Evolutionary conservation across 2,888 invertebrate genomes (phyloP), one percentile per base, ranked within the genome.

Genomic region (Macrosoma leucophasiata): DNA sequence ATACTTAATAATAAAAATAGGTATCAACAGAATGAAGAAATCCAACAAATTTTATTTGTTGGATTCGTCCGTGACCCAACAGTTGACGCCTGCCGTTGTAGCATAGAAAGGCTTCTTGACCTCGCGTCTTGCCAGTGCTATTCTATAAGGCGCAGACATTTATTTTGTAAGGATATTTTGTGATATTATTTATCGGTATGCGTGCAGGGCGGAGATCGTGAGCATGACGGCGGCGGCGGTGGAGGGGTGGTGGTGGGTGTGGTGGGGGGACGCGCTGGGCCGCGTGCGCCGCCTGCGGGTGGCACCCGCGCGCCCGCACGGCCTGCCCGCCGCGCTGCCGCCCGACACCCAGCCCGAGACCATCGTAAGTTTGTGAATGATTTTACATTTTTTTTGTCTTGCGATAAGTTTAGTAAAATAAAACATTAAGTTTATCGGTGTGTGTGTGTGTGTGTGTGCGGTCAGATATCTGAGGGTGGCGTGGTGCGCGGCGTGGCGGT

Each of bases 401-500:
- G n/a, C n/a, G n/a, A n/a, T n/a, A n/a, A n/a, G n/a, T n/a, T n/a
- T n/a, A n/a, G n/a, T n/a, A n/a, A n/a, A n/a, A n/a, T n/a, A n/a
- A n/a, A n/a, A n/a, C n/a, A n/a, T n/a, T n/a, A n/a, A n/a, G n/a
- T n/a, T n/a, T n/a, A n/a, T n/a, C n/a, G n/a, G n/a, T n/a, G n/a
- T n/a, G n/a, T n/a, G n/a, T n/a, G n/a, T n/a, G n/a, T n/a, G n/a
- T n/a, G n/a, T n/a, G n/a, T n/a, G 5, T 18, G 15, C 8, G 28
- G 24, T 11, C 39, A 85, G 86, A 70, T 89, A 19, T 79, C 73
- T 7, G 85, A 85, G 31, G 67, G 89, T 27, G 85, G 86, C 33
- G 86, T 88, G 46, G 90, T 94, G 0, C 89, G 92, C 56, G 93
- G 93, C 22, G 76, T 94, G 30, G 90, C 92, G 5, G 57, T 93